These are phyloP conservation scores for Xylocampa areola DNA, from an alignment of 2,888 invertebrate species.

Conservation along the genomic window DNA sequence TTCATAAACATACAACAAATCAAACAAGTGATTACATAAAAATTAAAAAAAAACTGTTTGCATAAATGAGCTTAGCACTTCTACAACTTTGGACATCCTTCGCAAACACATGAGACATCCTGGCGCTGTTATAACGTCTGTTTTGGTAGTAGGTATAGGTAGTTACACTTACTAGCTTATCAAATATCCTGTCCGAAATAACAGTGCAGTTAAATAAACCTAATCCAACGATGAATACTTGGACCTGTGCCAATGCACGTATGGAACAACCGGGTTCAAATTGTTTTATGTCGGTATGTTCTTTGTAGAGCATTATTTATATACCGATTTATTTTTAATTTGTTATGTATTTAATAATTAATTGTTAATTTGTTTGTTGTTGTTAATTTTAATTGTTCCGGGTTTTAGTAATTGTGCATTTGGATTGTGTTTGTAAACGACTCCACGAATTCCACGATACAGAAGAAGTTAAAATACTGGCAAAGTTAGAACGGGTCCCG, in stretches of 20 bases:
- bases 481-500: too few relatives aligned
- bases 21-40: too few relatives aligned
- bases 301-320: constrained; percentile 44
- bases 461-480: too few relatives aligned
- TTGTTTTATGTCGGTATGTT: constrained; percentile 55
- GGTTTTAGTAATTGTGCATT: too few relatives aligned
- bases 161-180: constrained; percentile 32
- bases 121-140: constrained; percentile 12
- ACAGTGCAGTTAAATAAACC: constrained; percentile 48
- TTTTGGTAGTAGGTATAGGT: too few relatives aligned
- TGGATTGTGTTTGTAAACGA: too few relatives aligned
- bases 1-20: too few relatives aligned
- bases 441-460: too few relatives aligned
- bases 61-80: background rate
- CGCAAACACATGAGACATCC: background rate
- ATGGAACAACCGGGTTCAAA: constrained; percentile 35
- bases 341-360: background rate
- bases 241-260: constrained; percentile 63
- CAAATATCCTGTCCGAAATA: constrained; percentile 51
- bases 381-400: too few relatives aligned
- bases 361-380: background rate
- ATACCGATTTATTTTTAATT: constrained; percentile 38
- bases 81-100: background rate
- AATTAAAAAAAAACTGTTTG: too few relatives aligned
- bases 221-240: constrained; percentile 53